A percentile compares a stretch with the other conserved stretches of the same genome.
Conservation (phyloP, 1,140 invertebrate species). For the Trachymyrmex septentrionalis region DNA sequence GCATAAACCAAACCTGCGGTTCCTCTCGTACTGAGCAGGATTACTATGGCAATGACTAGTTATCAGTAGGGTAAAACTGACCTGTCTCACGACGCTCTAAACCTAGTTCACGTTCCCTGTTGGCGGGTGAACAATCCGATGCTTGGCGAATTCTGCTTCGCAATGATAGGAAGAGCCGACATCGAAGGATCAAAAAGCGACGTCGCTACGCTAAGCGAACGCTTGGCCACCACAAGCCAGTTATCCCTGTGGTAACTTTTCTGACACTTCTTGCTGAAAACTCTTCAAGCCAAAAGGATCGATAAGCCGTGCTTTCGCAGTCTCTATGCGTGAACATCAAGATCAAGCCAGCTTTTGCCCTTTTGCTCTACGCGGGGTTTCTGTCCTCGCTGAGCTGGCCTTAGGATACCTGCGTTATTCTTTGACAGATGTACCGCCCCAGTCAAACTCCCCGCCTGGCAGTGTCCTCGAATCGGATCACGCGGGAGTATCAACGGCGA, state of each 20-base stretch:
- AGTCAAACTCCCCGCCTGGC: constrained; percentile 89
- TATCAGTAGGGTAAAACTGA: constrained; percentile 89
- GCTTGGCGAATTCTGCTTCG: constrained; percentile 65
- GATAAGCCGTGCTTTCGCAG: constrained; percentile 88
- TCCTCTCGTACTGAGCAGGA: constrained; percentile 91
- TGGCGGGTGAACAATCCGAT: constrained; percentile 62
- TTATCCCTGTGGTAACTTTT: constrained; percentile 41
- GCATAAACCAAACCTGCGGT: constrained; percentile 92
- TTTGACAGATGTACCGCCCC: constrained; percentile 91
- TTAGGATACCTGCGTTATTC: constrained; percentile 91
- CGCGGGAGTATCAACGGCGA: constrained; percentile 74
- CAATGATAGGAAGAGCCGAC: constrained; percentile 57
- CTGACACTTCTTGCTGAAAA: no score
- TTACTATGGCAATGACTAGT: constrained; percentile 88
- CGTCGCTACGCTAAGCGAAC: constrained; percentile 85
- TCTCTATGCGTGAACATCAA: constrained; percentile 91
- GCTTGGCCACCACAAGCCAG: constrained; percentile 68
- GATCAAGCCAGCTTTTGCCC: constrained; percentile 92
- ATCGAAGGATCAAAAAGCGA: constrained; percentile 87
- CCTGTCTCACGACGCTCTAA: constrained; percentile 75
- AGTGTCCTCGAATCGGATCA: constrained; percentile 89
- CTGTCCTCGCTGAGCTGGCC: constrained; percentile 90
- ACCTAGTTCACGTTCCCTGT: not conserved
- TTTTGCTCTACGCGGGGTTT: constrained; percentile 92
- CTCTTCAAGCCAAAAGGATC: no score